These are phyloP conservation scores for Ophthalmotilapia sp. DNA, from an alignment of 2,113 vertebrate genomes.

Conservation along the genomic window DNA sequence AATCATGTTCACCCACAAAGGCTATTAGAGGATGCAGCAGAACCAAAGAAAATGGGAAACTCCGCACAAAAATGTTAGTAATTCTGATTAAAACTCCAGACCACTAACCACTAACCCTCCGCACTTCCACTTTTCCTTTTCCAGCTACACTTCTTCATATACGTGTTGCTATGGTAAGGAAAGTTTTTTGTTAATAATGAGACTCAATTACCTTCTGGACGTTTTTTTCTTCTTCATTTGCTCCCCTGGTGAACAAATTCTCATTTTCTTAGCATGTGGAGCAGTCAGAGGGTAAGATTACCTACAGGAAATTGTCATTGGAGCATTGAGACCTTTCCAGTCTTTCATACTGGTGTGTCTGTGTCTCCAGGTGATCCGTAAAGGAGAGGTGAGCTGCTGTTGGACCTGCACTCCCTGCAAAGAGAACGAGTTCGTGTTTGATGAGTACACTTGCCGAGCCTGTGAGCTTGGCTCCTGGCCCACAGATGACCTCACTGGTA, in stretches of 20 bases:
- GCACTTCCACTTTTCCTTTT: neutral
- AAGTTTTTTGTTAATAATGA: neutral
- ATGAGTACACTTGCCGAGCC: constrained; percentile 94
- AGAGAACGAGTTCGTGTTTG: constrained; percentile 93
- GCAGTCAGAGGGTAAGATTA: constrained; percentile 36
- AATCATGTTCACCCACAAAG: neutral
- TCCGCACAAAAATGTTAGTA: neutral
- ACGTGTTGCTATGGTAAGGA: neutral
- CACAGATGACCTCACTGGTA: constrained; percentile 88
- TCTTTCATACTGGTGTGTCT: neutral
- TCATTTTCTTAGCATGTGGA: neutral
- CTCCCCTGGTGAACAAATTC: neutral
- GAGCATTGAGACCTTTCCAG: constrained; percentile 34
- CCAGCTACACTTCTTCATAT: neutral
- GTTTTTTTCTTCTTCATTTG: neutral
- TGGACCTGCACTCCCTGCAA: constrained; percentile 98
- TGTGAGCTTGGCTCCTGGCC: constrained; percentile 93
- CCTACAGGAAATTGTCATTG: constrained; percentile 24
- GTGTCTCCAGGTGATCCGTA: constrained; percentile 87
- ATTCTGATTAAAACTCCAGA: neutral
- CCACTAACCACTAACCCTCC: neutral
- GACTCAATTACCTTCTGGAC: neutral
- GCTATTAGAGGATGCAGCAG: neutral
- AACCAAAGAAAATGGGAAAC: neutral
- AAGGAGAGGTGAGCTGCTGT: constrained; percentile 98